These are phyloP conservation scores for Naja naja DNA, from an alignment of 2,113 vertebrate species.

Conservation along the genomic window DNA sequence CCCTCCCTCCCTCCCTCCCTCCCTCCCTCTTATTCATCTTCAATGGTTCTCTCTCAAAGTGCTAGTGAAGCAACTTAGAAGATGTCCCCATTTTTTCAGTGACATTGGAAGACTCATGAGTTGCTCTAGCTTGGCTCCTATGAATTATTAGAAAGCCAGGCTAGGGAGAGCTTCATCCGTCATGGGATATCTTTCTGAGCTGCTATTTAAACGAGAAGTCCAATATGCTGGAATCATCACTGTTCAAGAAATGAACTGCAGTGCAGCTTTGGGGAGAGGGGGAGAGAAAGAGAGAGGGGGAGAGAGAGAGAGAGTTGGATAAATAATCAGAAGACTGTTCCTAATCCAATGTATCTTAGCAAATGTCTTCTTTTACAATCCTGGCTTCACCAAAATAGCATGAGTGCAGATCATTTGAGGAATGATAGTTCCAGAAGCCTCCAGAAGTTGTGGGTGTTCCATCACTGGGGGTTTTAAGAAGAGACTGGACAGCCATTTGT, in stretches of 20 bases:
- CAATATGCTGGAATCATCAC: background rate
- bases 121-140: constrained; percentile 19
- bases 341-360: background rate
- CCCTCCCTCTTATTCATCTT: fast-evolving
- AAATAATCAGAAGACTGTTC: background rate
- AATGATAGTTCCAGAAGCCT: no score
- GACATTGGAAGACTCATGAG: background rate
- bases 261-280: background rate
- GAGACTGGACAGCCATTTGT: no score
- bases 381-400: background rate
- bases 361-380: background rate
- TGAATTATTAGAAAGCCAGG: constrained; percentile 35
- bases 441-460: no score
- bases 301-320: background rate
- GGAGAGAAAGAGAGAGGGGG: background rate
- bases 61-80: constrained; percentile 7
- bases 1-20: no score
- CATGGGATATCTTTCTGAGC: constrained; percentile 11
- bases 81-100: constrained; percentile 15
- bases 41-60: background rate
- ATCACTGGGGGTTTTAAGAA: no score
- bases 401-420: background rate
- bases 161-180: constrained; percentile 35
- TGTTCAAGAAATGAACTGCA: background rate
- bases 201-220: constrained; percentile 32